phyloP scores from a whole-genome alignment of 1,140 invertebrate species.

The Ladona fulva region DNA sequence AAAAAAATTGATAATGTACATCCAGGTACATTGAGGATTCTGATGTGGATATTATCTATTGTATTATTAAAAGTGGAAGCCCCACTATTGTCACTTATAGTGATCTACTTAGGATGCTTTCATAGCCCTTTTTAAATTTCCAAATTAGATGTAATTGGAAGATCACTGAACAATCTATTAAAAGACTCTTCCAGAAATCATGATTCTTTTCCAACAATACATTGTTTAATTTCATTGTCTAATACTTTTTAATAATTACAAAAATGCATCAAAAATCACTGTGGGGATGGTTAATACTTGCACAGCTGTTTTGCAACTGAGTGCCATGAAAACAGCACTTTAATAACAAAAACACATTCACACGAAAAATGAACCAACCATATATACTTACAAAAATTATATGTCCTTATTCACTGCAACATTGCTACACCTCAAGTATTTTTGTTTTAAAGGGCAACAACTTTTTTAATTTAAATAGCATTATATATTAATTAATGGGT shows the following conservation, averaged over 20 bases:
- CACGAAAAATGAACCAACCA: slow-evolving; percentile 9
- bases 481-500: not conserved
- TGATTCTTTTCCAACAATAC: slow-evolving; percentile 3
- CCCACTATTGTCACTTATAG: not conserved
- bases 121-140: not conserved
- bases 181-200: not conserved
- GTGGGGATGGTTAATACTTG: not conserved
- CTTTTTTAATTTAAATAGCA: not conserved
- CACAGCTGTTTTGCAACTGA: slow-evolving; percentile 8
- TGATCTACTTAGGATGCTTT: not conserved
- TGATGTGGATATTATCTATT: not conserved
- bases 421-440: slow-evolving; percentile 1
- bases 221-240: not conserved
- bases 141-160: not conserved
- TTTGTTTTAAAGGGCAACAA: not conserved
- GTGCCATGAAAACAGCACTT: not conserved
- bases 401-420: slow-evolving; percentile 1
- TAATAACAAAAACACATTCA: slow-evolving; percentile 9
- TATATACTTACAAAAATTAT: slow-evolving; percentile 6
- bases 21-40: not conserved
- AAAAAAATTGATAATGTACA: not conserved
- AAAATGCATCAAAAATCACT: slow-evolving; percentile 7
- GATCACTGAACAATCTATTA: not conserved
- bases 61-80: slow-evolving; percentile 7
- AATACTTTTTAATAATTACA: slow-evolving; percentile 11